Percentiles rank a stretch among this genome's conserved stretches.
Conservation (phyloP, 2,113 vertebrate species). For the Amazona vittata region DNA sequence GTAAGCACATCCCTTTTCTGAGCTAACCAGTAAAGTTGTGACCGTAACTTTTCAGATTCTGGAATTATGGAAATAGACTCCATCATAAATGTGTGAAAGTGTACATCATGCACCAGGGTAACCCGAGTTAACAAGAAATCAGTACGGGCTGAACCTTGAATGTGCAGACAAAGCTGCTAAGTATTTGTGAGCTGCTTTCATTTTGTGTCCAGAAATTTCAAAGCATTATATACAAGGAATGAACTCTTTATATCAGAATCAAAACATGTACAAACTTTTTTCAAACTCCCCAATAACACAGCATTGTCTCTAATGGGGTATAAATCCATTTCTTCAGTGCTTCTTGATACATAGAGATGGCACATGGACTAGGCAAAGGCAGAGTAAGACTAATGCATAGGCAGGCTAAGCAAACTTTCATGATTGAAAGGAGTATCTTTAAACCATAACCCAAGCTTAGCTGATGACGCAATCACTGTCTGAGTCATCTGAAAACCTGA, state of each 20-base stretch:
- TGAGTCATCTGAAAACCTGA: conserved; percentile 4
- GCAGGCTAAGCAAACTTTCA: background rate
- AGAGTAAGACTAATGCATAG: background rate
- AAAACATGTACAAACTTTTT: background rate
- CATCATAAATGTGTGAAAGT: background rate
- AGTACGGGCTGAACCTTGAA: background rate
- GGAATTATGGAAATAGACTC: background rate
- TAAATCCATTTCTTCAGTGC: background rate
- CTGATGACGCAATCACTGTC: background rate
- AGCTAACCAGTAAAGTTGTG: background rate
- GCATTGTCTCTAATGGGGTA: background rate
- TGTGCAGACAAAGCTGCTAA: background rate
- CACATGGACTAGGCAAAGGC: background rate
- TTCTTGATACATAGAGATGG: background rate
- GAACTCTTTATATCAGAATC: background rate
- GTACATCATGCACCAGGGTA: background rate
- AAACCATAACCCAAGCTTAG: background rate
- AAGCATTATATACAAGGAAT: background rate
- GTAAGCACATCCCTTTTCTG: background rate
- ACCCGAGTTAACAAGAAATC: background rate
- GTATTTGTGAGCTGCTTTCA: background rate
- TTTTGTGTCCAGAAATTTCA: background rate
- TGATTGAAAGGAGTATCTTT: background rate
- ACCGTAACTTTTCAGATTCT: background rate
- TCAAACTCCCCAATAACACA: background rate